Conservation (phyloP, 1,140 invertebrate species). For the Odontomachus brunneus region DNA sequence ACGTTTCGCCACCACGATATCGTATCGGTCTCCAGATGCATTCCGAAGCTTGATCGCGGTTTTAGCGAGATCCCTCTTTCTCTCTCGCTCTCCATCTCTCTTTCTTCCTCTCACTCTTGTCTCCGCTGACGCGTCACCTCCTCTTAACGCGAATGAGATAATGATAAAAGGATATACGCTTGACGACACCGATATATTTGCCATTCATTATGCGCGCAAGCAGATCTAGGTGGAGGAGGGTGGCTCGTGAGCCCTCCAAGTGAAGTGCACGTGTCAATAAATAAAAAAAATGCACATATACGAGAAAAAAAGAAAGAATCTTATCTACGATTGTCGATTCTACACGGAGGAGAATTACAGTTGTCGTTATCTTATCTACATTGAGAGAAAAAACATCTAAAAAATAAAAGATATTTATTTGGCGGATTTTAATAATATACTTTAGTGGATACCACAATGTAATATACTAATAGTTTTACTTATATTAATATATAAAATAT, state of each 20-base stretch:
- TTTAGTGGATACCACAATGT: too few species aligned
- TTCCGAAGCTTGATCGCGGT: constrained; percentile 13
- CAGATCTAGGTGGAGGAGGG: not conserved
- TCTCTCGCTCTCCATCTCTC: constrained; percentile 55
- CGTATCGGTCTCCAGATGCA: not conserved
- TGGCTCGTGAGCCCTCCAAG: not conserved
- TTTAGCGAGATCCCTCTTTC: constrained; percentile 47
- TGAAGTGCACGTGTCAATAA: not conserved
- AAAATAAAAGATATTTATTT: too few species aligned
- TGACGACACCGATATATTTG: not conserved
- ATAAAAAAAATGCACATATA: not conserved
- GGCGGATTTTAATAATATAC: too few species aligned
- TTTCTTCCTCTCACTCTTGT: constrained; percentile 23
- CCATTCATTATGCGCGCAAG: not conserved
- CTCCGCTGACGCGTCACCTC: not conserved
- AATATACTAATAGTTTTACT: too few species aligned
- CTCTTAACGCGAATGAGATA: not conserved
- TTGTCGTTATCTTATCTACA: too few species aligned
- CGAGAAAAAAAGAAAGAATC: too few species aligned
- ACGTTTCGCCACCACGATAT: constrained; percentile 10
- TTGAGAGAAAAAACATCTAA: too few species aligned
- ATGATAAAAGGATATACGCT: constrained; percentile 4
- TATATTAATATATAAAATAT: too few species aligned
- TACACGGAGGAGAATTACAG: too few species aligned
- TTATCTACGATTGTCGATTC: too few species aligned